Base-by-base conservation (phyloP, 2,113 vertebrate genomes). In the Ibidorhyncha struthersii region DNA sequence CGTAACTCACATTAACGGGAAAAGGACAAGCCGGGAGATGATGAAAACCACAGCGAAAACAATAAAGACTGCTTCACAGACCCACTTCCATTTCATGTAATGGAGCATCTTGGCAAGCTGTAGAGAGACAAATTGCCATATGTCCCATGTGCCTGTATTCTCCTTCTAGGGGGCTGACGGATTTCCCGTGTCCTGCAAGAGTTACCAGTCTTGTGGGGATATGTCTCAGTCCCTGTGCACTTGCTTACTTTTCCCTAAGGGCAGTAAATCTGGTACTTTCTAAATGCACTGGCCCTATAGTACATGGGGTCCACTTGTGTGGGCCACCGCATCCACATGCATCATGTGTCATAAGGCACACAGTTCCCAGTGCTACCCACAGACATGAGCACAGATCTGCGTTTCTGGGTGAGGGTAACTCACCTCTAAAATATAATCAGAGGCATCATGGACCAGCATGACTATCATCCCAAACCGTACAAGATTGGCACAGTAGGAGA, bases 341-440 rank as follows among this genome's bases (percentile, higher is more conserved):
- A 1, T 19, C 43, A 27, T 1, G 17, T n/a, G 56, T 21, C 26
- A 26, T 15, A 40, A n/a, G 1, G 3, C 19, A 32, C 62, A 34
- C 12, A 21, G 21, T 7, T 58, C 41, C 34, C 65, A 61, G n/a
- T 19, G 41, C 40, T 50, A 9, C 49, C 67, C 61, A 36, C 36
- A 45, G 73, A 16, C 56, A 41, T 0, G 0, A 56, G 53, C 58
- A 78, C 19, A 41, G 55, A 17, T 26, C 36, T 40, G 69, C 34
- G 26, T 45, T 72, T 52, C n/a, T 3, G 5, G 13, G 12, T 8
- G 21, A 70, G 21, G n/a, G 50, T 38, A 52, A 55, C 22, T 90
- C 93, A 98, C 98, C 98, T 99, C 98, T 29, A 99, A 96, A n/a
- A 99, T 93, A 56, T 98, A 97, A 97, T 99, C 98, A 0, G 98